Percentiles rank a stretch among this genome's conserved stretches.
phyloP scores from a whole-genome alignment of 1,140 invertebrate genomes.

The Wiebesia pumilae region DNA sequence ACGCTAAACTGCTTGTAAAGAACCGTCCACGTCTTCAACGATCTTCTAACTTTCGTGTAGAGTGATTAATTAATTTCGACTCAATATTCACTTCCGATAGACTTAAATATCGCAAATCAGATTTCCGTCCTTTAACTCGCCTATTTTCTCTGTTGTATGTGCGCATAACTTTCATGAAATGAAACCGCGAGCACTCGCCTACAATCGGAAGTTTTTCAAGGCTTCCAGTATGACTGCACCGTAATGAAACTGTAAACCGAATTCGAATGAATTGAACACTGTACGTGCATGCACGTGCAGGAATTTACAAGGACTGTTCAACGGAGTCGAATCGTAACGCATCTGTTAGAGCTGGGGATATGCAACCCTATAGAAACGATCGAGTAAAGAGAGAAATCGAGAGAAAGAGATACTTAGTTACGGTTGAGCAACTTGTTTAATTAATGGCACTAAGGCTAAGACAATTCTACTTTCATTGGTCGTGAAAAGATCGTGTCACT shows the following conservation, averaged over 20 bases:
- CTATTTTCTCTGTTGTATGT: neutral
- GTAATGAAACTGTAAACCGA: conserved; percentile 54
- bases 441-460: conserved; percentile 36
- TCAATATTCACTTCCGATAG: neutral
- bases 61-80: neutral
- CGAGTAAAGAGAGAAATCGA: neutral
- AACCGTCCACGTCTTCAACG: too few relatives aligned
- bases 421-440: conserved; percentile 37
- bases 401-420: conserved; percentile 18
- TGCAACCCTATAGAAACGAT: neutral
- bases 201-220: conserved; percentile 28
- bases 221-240: neutral
- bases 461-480: neutral
- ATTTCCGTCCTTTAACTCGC: neutral
- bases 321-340: neutral
- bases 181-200: neutral
- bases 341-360: neutral
- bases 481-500: neutral
- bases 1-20: too few relatives aligned
- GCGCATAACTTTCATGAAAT: neutral
- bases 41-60: neutral
- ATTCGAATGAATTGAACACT: conserved; percentile 33
- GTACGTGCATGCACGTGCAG: neutral
- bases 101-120: conserved; percentile 39
- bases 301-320: neutral